These are phyloP conservation scores for Halictus rubicundus DNA, from an alignment of 1,140 invertebrate genomes.

Conservation along the genomic window DNA sequence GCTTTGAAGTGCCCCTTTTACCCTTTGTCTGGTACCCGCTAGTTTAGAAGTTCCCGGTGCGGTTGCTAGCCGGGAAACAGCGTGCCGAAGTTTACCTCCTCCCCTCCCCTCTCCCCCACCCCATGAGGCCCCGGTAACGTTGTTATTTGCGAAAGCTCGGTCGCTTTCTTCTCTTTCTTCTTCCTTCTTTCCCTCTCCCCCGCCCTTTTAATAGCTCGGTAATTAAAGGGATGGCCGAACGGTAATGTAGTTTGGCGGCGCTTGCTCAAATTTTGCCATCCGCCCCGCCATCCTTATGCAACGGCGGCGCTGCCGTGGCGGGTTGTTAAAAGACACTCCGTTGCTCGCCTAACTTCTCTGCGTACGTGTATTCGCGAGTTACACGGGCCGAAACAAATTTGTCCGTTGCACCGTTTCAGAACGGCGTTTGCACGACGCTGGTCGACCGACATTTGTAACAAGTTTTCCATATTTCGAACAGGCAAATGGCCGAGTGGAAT, in stretches of 20 bases:
- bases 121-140: neutral
- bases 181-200: neutral
- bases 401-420: neutral
- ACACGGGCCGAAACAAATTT: no score
- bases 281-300: no score
- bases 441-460: slow-evolving; percentile 80
- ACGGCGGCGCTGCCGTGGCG: no score
- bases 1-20: slow-evolving; percentile 28
- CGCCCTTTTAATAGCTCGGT: neutral
- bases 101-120: neutral
- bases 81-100: slow-evolving; percentile 21
- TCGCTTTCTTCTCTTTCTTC: neutral
- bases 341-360: neutral
- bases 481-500: slow-evolving; percentile 90
- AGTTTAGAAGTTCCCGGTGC: slow-evolving; percentile 12
- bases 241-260: neutral
- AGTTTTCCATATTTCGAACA: slow-evolving; percentile 91
- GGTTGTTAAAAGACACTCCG: neutral
- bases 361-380: no score
- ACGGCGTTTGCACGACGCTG: slow-evolving; percentile 30
- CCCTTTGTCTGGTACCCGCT: slow-evolving; percentile 26
- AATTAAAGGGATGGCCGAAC: slow-evolving; percentile 7
- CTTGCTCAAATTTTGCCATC: neutral
- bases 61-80: neutral
- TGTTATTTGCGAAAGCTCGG: slow-evolving; percentile 15